phyloP scores from a whole-genome alignment of 2,113 vertebrate species.

The Neopipo cinnamomea region DNA sequence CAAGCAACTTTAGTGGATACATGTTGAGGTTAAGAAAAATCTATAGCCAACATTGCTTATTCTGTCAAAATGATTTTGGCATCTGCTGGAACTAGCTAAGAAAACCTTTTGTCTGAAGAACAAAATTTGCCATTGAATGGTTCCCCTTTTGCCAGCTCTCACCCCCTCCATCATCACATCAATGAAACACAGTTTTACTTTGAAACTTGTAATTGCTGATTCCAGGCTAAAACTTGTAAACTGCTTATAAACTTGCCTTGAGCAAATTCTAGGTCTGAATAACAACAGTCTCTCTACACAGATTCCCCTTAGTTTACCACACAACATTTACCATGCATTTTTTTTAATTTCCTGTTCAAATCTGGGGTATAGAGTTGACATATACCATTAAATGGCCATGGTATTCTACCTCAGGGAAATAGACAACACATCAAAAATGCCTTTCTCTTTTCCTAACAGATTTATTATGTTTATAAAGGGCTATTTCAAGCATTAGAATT shows the following conservation, averaged over 20 bases:
- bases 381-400: neutral
- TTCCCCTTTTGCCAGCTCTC: neutral
- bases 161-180: neutral
- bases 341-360: neutral
- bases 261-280: neutral
- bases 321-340: neutral
- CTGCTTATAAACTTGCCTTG: neutral
- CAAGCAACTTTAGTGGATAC: neutral
- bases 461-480: slow-evolving; percentile 20
- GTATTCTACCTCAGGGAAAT: neutral
- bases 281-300: neutral
- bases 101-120: neutral
- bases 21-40: neutral
- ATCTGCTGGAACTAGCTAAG: neutral
- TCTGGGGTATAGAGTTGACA: neutral
- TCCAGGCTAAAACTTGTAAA: neutral
- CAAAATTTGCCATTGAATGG: neutral
- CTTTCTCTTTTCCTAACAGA: neutral
- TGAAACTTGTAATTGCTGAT: neutral
- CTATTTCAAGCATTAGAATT: neutral
- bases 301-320: neutral
- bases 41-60: neutral
- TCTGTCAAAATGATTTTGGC: slow-evolving; percentile 12
- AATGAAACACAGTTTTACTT: neutral
- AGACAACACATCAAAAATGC: neutral